Base-by-base conservation (phyloP, 2,797 vertebrate species). In the Austrolebias charrua region DNA sequence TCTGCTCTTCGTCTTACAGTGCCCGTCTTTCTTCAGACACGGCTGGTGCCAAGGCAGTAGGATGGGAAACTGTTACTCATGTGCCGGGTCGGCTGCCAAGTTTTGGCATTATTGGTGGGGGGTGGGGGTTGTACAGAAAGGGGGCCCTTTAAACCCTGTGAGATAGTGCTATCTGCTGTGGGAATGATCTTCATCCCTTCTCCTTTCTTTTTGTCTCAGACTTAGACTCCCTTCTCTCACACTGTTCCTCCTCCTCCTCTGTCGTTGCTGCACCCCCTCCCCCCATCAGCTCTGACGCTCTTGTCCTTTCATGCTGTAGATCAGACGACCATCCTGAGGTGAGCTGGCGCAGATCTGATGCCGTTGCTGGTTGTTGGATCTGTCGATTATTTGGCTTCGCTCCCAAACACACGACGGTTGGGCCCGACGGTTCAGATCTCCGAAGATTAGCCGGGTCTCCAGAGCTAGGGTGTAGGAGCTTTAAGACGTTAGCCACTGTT, bases 61-160 rank as follows among this genome's bases (percentile, higher is more conserved):
- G 87, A 90, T 92, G 92, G 91, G 89, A 92, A 93, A 90, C 90
- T 91, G 88, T 92, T 92, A 86, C 91, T 92, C 86, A 83, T 85
- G 56, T 62, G 77, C 78, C 84, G 87, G 75, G 79, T 89, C 66
- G 75, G 63, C 75, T 89, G 93, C 92, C 93, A 93, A 92, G 91
- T 91, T 92, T 91, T 89, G 86, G 89, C 89, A 91, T 92, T 92
- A 90, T 90, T 87, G 83, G 85, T 81, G 73, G 69, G 68, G 73
- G 55, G 40, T 29, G 60, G 60, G 64, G 38, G 51, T 29, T 44
- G 64, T 81, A 73, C 78, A 86, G 78, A 88, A 78, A 83, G 82
- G 88, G 84, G 84, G 79, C 83, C 88, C 84, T 91, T 90, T 89
- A 88, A 90, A 89, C 87, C 88, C 89, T 89, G 86, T 88, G 86